phyloP scores from a whole-genome alignment of 1,140 invertebrate genomes.

The Zaprionus gabonicus region DNA sequence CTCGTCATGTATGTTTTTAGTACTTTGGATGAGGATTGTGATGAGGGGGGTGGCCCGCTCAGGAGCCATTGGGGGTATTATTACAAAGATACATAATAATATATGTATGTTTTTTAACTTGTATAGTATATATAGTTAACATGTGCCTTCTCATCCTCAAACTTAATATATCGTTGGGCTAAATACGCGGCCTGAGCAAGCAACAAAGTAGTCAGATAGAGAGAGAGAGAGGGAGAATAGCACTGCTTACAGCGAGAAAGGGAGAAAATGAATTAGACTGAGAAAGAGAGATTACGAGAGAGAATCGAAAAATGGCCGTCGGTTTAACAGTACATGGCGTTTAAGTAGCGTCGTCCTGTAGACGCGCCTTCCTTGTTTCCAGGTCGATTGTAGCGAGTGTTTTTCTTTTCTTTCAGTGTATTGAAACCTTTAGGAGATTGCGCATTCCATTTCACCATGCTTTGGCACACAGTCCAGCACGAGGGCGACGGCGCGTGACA shows the following conservation, averaged over 20 bases:
- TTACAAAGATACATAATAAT: background rate
- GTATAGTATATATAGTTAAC: background rate
- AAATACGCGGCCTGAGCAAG: background rate
- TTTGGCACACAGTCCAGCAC: slow-evolving; percentile 91
- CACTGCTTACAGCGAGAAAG: slow-evolving; percentile 1
- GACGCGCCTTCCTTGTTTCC: slow-evolving; percentile 36
- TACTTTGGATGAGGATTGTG: slow-evolving; percentile 4
- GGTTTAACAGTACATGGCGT: slow-evolving; percentile 58
- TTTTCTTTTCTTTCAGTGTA: background rate
- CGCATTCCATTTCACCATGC: slow-evolving; percentile 92
- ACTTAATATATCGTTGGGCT: slow-evolving; percentile 14
- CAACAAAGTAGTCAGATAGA: background rate
- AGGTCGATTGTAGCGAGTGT: slow-evolving; percentile 32
- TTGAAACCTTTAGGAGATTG: slow-evolving; percentile 86
- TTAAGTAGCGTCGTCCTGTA: slow-evolving; percentile 56
- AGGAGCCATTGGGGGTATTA: background rate
- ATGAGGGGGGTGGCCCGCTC: background rate
- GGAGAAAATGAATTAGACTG: background rate
- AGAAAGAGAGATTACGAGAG: slow-evolving; percentile 24
- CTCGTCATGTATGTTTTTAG: background rate
- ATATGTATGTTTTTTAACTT: background rate
- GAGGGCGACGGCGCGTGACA: slow-evolving; percentile 93
- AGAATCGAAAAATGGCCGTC: slow-evolving; percentile 42
- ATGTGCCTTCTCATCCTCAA: background rate
- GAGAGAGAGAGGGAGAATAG: slow-evolving; percentile 16